A percentile compares a stretch with the other conserved stretches of the same genome.
Conservation (phyloP, 1,140 invertebrate genomes). For the Stegodyphus dumicola region DNA sequence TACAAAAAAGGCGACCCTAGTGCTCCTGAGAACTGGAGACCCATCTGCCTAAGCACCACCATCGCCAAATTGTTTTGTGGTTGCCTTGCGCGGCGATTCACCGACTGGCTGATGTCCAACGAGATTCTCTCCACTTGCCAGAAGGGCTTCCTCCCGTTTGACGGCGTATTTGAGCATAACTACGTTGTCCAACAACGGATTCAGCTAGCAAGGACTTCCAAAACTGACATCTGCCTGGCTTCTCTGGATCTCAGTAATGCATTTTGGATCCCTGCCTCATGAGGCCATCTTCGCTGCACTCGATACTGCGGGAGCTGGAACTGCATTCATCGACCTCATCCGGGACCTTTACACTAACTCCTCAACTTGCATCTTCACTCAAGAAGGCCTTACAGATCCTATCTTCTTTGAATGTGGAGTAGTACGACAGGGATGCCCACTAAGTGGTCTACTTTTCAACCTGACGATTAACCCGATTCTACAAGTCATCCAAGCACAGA, state of each 20-base stretch:
- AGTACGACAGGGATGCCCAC: not conserved
- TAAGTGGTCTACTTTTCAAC: not conserved
- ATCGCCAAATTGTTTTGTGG: not conserved
- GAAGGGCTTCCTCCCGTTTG: not conserved
- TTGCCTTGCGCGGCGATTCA: not conserved
- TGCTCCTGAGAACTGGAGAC: not conserved
- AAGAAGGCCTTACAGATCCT: too few species aligned
- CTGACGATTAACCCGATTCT: not conserved
- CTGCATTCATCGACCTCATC: too few species aligned
- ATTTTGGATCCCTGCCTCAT: not conserved
- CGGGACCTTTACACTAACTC: not conserved
- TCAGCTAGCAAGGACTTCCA: not conserved
- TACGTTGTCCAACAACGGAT: not conserved
- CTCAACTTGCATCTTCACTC: rapidly evolving
- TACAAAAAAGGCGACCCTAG: not conserved
- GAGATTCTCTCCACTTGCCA: not conserved
- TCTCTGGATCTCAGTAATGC: not conserved
- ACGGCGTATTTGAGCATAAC: not conserved
- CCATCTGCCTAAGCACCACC: not conserved
- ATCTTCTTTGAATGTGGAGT: too few species aligned
- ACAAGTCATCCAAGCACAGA: rapidly evolving
- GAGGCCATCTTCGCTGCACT: not conserved
- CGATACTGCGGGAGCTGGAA: too few species aligned
- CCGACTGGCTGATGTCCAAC: not conserved
- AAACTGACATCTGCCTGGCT: not conserved